Evolutionary conservation across 2,797 vertebrate genomes (phyloP).

Genomic region (Holocentrus rufus): DNA sequence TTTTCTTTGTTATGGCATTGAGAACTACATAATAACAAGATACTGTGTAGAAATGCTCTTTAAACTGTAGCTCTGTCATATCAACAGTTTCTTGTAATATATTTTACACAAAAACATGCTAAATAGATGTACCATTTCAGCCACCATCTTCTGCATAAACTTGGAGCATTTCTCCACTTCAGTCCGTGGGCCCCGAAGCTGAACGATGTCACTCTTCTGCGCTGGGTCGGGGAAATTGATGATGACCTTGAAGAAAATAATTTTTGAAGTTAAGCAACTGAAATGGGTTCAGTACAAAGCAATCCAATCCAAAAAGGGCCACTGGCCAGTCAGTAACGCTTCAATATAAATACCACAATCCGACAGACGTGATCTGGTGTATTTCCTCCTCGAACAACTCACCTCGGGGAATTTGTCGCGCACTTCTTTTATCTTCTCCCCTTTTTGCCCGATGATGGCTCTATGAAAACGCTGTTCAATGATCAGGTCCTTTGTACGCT

Average conservation of each 20-base stretch:
- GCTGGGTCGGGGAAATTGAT: conserved; percentile 98
- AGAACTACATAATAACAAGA: background rate
- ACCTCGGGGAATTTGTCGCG: conserved; percentile 99
- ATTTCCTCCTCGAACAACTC: conserved; percentile 25
- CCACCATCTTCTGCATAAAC: conserved; percentile 97
- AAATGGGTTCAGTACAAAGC: background rate
- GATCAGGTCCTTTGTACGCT: conserved; percentile 99
- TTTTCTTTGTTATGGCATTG: background rate
- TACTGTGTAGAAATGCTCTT: background rate
- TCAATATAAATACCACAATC: background rate
- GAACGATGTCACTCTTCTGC: conserved; percentile 96
- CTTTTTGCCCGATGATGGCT: conserved; percentile 99
- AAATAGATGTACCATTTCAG: conserved; percentile 86
- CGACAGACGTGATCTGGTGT: background rate
- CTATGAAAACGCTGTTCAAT: conserved; percentile 98
- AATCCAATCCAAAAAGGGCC: background rate
- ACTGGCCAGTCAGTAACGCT: background rate
- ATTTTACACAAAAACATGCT: background rate
- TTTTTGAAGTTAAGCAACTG: background rate
- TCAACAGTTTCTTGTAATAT: no score
- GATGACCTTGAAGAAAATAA: conserved; percentile 86
- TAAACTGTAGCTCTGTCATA: background rate
- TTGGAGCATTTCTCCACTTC: conserved; percentile 99
- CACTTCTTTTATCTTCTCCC: conserved; percentile 97
- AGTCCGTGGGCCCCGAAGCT: conserved; percentile 93